phyloP scores from a whole-genome alignment of 2,113 vertebrate species.

The Entosphenus tridentatus region DNA sequence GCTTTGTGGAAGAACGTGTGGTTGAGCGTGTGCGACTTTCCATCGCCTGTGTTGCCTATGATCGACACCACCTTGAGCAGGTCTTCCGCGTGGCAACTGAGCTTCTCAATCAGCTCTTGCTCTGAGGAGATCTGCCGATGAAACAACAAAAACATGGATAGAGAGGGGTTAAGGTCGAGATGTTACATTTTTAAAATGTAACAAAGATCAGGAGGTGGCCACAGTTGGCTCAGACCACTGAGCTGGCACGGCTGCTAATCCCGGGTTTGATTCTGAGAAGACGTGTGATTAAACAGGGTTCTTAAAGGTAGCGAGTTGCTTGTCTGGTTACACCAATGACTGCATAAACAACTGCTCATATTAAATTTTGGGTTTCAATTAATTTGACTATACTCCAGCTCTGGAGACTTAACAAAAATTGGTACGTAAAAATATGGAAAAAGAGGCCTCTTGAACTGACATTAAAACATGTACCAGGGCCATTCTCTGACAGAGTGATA shows the following conservation, averaged over 20 bases:
- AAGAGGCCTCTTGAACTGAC: too few relatives aligned
- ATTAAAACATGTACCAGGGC: too few relatives aligned
- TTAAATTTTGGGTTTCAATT: too few relatives aligned
- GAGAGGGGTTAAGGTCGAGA: not conserved
- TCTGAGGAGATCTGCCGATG: constrained; percentile 50
- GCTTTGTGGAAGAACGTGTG: constrained; percentile 88
- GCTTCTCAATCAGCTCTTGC: constrained; percentile 57
- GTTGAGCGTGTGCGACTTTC: constrained; percentile 93
- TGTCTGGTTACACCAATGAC: too few relatives aligned
- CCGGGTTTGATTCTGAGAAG: not conserved
- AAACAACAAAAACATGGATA: constrained; percentile 7
- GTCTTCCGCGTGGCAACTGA: constrained; percentile 59
- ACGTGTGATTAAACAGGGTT: too few relatives aligned
- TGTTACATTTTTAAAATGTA: constrained; percentile 4
- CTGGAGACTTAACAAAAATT: too few relatives aligned
- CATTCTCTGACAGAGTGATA: too few relatives aligned
- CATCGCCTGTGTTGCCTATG: constrained; percentile 93
- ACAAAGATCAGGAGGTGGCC: constrained; percentile 7
- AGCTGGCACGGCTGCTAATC: constrained; percentile 8
- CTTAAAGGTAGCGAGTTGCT: too few relatives aligned
- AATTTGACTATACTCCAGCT: too few relatives aligned
- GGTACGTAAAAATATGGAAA: too few relatives aligned
- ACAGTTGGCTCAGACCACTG: not conserved
- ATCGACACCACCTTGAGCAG: constrained; percentile 92
- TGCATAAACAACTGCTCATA: too few relatives aligned